Evolutionary conservation across 2,797 vertebrate species (phyloP), one percentile per base, ranked within the genome.

Genomic region (Xerus rutilus): DNA sequence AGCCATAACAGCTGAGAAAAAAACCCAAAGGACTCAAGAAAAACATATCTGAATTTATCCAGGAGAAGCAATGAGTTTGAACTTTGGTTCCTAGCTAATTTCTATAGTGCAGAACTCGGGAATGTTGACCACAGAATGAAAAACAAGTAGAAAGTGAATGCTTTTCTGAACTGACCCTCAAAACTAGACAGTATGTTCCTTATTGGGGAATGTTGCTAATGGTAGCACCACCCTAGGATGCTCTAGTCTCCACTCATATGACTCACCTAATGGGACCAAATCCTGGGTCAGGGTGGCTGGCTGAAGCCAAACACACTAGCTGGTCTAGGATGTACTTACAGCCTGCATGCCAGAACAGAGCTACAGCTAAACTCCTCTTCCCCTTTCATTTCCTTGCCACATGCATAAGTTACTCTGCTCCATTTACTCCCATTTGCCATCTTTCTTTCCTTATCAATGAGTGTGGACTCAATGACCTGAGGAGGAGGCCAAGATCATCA

Each of bases 271-370:
- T 3, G 30, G 15, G 7, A 0, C 35, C 82, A 73, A 62, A 35
- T 28, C 65, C 45, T 0, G 1, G 1, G 30, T 28, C 18, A 39
- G 12, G 11, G n/a, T 2, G 30, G 0, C 67, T n/a, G 9, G 47
- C 49, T 67, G 11, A 13, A 10, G 28, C 8, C 70, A 74, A n/a
- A 23, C 43, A 25, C 20, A 47, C 10, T 23, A 47, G 8, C 52
- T 43, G n/a, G 15, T 25, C 57, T n/a, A 39, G 20, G 1, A 15
- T 11, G 8, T 28, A 18, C 32, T 14, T 11, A 20, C 17, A 30
- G 52, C n/a, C 43, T 25, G 49, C 39, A 1, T 1, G 5, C 35
- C 20, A 78, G 32, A 35, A 14, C 45, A 32, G 23, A 54, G 25
- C 52, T 32, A 28, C 74, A 35, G 25, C 28, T 18, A 39, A 20